Evolutionary conservation across 2,888 invertebrate species (phyloP).

Genomic region (Halictus ligatus): DNA sequence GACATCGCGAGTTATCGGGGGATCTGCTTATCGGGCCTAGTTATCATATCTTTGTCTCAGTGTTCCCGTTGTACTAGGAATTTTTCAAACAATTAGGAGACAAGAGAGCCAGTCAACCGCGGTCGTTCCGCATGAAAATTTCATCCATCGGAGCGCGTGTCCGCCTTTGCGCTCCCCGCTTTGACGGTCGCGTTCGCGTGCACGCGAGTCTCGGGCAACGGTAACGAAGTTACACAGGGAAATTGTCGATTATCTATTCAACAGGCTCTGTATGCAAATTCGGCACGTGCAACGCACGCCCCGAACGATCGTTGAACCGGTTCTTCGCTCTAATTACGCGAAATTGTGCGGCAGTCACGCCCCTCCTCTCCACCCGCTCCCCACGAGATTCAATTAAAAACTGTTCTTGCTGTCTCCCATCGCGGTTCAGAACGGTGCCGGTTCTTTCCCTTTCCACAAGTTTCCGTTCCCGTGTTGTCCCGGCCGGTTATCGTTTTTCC

Average conservation of each 20-base stretch:
- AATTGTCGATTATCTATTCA: constrained; percentile 48
- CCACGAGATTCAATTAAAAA: background rate
- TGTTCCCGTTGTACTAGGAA: background rate
- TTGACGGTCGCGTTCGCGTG: constrained; percentile 22
- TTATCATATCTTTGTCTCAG: too few relatives aligned
- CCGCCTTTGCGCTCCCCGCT: background rate
- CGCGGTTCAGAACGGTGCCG: background rate
- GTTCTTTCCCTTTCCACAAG: background rate
- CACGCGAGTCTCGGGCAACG: constrained; percentile 31
- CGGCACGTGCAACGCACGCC: constrained; percentile 27
- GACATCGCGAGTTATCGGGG: background rate
- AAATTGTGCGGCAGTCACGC: background rate
- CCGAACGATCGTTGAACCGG: constrained; percentile 35
- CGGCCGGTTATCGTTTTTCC: background rate
- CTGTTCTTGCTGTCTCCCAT: background rate
- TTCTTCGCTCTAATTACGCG: constrained; percentile 1
- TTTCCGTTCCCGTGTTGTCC: background rate
- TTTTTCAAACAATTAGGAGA: background rate
- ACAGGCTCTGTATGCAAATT: constrained; percentile 56
- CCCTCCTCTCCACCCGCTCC: background rate
- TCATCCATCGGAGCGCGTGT: background rate
- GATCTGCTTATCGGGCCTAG: background rate
- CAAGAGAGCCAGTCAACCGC: background rate
- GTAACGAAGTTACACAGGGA: constrained; percentile 42
- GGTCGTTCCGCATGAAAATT: constrained; percentile 4